Percentiles rank a stretch among this genome's conserved stretches.
Conservation (phyloP, 2,113 vertebrate genomes). For the Sinosuthora webbiana region DNA sequence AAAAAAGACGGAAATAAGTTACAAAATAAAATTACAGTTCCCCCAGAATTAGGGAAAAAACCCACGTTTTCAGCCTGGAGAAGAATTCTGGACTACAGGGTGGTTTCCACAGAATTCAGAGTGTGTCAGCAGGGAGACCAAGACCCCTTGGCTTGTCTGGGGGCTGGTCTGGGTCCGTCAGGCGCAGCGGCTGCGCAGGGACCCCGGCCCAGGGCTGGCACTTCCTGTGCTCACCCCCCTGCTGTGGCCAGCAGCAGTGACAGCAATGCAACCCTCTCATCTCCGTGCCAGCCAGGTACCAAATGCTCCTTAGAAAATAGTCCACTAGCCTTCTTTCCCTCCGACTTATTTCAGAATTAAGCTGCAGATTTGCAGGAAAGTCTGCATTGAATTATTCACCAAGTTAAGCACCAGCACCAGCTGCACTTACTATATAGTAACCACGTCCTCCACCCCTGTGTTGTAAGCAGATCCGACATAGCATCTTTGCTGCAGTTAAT, state of each 20-base stretch:
- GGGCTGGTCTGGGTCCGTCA: neutral
- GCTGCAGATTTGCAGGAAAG: slow-evolving; percentile 1
- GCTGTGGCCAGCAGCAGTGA: neutral
- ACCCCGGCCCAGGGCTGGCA: neutral
- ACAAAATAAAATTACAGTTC: slow-evolving; percentile 20
- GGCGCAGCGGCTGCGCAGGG: accelerated
- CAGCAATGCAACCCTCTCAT: neutral
- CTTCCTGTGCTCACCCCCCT: neutral
- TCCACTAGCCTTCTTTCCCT: neutral
- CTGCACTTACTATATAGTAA: neutral
- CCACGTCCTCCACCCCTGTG: neutral
- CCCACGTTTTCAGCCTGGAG: neutral
- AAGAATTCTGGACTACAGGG: neutral
- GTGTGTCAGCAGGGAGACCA: neutral
- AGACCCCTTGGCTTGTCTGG: neutral
- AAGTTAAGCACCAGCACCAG: neutral
- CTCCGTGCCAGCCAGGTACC: neutral
- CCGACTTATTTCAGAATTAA: slow-evolving; percentile 28
- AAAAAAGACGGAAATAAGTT: slow-evolving; percentile 14
- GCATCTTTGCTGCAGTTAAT: slow-evolving; percentile 12
- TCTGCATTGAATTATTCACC: neutral
- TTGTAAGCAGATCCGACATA: slow-evolving; percentile 8
- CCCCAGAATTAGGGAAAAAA: neutral
- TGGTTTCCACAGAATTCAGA: neutral
- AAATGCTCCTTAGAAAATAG: neutral